Percentiles rank a stretch among this genome's conserved stretches.
phyloP scores from a whole-genome alignment of 2,113 vertebrate species.

The Barbus barbus region DNA sequence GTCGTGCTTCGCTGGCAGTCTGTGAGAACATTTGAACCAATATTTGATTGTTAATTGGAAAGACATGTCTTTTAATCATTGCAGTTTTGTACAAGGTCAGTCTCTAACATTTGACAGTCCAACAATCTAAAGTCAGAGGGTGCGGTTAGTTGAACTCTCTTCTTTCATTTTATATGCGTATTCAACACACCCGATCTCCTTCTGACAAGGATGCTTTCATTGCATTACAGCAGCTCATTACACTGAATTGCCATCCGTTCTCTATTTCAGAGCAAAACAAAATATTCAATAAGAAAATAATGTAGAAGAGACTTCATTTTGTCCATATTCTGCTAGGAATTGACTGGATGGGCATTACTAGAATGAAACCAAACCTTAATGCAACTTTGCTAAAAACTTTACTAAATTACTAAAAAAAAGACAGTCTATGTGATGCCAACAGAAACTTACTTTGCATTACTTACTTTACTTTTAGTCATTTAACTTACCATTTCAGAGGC shows the following conservation, averaged over 20 bases:
- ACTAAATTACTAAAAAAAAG: background rate
- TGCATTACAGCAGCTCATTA: background rate
- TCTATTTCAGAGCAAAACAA: background rate
- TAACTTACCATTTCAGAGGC: background rate
- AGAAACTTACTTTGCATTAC: no score
- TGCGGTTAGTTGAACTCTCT: background rate
- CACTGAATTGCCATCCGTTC: background rate
- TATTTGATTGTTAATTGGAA: background rate
- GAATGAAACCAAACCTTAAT: background rate
- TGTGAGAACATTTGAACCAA: background rate
- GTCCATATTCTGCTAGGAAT: no score
- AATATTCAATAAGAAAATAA: background rate
- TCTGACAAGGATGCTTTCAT: background rate
- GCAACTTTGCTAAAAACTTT: background rate
- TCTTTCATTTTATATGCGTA: background rate
- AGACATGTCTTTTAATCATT: background rate
- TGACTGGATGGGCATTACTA: background rate
- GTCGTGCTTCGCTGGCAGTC: background rate
- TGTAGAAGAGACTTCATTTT: background rate
- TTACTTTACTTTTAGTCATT: no score
- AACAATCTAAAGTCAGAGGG: background rate
- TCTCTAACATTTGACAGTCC: background rate
- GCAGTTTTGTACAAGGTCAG: background rate
- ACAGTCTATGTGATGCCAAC: background rate
- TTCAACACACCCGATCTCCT: background rate